Evolutionary conservation across 2,888 invertebrate species (phyloP).

Genomic region (Bombylius discolor): DNA sequence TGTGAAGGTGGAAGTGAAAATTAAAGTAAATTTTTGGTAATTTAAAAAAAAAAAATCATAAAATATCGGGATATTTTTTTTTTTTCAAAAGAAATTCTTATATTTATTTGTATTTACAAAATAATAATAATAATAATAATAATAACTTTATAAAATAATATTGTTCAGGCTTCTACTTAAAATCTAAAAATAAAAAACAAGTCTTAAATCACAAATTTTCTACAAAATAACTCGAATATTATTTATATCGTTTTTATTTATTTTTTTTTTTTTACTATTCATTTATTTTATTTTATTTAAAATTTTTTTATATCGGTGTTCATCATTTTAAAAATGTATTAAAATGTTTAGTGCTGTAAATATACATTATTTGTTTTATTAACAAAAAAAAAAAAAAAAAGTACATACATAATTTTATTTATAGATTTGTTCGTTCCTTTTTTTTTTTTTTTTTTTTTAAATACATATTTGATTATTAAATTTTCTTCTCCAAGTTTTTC

Average conservation of each 20-base stretch:
- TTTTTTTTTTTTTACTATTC: too few relatives aligned
- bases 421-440: too few relatives aligned
- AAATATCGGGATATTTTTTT: too few relatives aligned
- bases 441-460: too few relatives aligned
- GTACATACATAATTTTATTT: too few relatives aligned
- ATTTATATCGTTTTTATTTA: not conserved
- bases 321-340: not conserved
- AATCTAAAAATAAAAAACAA: conserved; percentile 10
- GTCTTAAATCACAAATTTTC: conserved; percentile 14
- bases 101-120: conserved; percentile 8
- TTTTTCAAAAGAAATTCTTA: not conserved
- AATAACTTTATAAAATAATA: conserved; percentile 1
- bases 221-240: conserved; percentile 1
- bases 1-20: too few relatives aligned
- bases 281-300: too few relatives aligned
- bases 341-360: conserved; percentile 1
- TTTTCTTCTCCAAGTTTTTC: too few relatives aligned
- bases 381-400: too few relatives aligned
- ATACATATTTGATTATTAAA: too few relatives aligned
- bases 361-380: not conserved
- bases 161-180: conserved; percentile 3
- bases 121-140: not conserved
- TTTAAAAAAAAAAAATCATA: too few relatives aligned
- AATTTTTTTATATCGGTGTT: not conserved
- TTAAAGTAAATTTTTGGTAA: too few relatives aligned